phyloP scores from a whole-genome alignment of 2,888 invertebrate species.

The Andrena trimmerana region DNA sequence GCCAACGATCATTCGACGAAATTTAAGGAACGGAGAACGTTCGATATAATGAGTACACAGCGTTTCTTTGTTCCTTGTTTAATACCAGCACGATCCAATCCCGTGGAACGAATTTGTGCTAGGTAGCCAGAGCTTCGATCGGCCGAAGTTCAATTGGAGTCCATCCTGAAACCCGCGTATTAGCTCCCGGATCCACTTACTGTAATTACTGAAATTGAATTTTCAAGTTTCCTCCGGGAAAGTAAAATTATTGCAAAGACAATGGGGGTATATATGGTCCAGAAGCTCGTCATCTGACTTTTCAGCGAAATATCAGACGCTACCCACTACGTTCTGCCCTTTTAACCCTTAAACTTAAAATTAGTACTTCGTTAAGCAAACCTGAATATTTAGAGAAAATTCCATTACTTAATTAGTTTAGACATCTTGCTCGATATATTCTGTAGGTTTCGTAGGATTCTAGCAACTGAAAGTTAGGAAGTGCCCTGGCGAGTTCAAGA shows the following conservation, averaged over 20 bases:
- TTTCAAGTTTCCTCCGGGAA: conserved; percentile 34
- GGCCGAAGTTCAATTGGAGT: conserved; percentile 37
- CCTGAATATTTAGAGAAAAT: no score
- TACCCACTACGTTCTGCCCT: not conserved
- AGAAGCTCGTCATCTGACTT: not conserved
- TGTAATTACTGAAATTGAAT: conserved; percentile 55
- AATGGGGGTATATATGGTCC: conserved; percentile 9
- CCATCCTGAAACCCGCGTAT: conserved; percentile 33
- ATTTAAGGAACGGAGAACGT: conserved; percentile 47
- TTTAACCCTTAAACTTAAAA: not conserved
- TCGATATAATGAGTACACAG: conserved; percentile 41
- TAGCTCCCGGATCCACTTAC: conserved; percentile 55
- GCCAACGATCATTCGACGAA: conserved; percentile 39
- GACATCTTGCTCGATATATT: not conserved
- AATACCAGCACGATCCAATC: conserved; percentile 11
- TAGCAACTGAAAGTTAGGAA: no score
- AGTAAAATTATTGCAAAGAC: conserved; percentile 33
- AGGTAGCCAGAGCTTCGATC: conserved; percentile 32
- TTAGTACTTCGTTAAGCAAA: not conserved
- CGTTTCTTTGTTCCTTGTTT: conserved; percentile 15
- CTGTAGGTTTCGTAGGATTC: no score
- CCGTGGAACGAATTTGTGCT: conserved; percentile 23
- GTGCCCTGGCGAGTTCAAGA: no score
- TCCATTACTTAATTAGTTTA: not conserved
- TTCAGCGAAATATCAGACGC: not conserved